phyloP scores from a whole-genome alignment of 1,140 invertebrate genomes.

The Homalodisca vitripennis region DNA sequence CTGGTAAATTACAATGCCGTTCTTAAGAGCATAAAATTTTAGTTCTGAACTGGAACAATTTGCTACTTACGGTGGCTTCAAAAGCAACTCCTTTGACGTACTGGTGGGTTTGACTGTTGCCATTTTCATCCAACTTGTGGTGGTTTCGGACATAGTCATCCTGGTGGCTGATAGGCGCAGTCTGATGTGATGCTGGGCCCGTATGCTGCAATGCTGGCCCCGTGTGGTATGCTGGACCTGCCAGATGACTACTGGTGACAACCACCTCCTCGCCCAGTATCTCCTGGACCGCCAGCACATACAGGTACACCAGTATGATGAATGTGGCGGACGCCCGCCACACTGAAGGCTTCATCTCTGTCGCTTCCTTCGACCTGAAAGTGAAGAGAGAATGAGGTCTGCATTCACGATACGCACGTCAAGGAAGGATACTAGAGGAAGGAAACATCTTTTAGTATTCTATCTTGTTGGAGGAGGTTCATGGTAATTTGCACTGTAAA shows the following conservation, averaged over 20 bases:
- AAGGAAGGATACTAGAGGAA: too few relatives aligned
- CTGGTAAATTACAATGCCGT: too few relatives aligned
- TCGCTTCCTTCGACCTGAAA: conserved; percentile 10
- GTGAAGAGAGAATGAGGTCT: too few relatives aligned
- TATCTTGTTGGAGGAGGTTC: too few relatives aligned
- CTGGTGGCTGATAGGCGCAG: not conserved
- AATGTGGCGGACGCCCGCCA: conserved; percentile 18
- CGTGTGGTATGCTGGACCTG: too few relatives aligned
- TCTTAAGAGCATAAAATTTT: too few relatives aligned
- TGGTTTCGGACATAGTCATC: conserved; percentile 3
- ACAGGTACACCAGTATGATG: conserved; percentile 23
- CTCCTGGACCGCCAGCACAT: conserved; percentile 21
- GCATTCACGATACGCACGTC: too few relatives aligned
- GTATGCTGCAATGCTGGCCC: not conserved
- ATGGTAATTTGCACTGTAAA: too few relatives aligned
- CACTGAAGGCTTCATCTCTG: conserved; percentile 6
- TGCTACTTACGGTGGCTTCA: conserved; percentile 12
- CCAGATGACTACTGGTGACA: not conserved
- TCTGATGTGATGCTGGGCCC: not conserved
- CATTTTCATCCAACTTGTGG: not conserved
- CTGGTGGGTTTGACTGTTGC: not conserved
- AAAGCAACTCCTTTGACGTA: not conserved
- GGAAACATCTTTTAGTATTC: too few relatives aligned
- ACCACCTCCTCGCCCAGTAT: conserved; percentile 13
- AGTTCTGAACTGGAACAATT: too few relatives aligned